Evolutionary conservation across 1,140 invertebrate species (phyloP), one percentile per base, ranked within the genome.

Genomic region (Drosophila albomicans): DNA sequence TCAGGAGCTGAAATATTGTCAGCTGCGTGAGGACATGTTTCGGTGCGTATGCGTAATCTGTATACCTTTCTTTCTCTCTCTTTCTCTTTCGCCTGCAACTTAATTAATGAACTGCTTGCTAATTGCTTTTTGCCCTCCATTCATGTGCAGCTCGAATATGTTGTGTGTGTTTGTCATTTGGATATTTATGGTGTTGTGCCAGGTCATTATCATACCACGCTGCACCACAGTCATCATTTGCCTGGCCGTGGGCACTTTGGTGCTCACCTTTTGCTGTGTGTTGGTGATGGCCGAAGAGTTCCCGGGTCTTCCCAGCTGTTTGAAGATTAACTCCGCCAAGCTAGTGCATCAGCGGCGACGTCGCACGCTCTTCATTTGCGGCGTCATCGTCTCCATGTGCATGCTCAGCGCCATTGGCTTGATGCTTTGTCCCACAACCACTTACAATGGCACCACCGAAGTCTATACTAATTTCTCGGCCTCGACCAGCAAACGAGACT

Each of bases 11-110:
- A 92, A 92, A 64, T 99, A 98, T 93, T 96, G 96, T 56, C 95
- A 97, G 82, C 93, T 98, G n/a, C 95, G 97, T 65, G 98, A 98
- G 93, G 97, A 97, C 79, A 98, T 98, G 95, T 98, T 98, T 93
- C 98, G 91, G 91, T 92, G 73, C 66, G 88, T 89, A 78, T 54
- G 41, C 51, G 54, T 46, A 20, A 45, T 43, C 20, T 25, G 20
- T 25, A 25, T 3, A 25, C 3, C 0, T 25, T 0, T 25, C 3
- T 25, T 25, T 25, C 20, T 25, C 3, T 4, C 20, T 20, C 20
- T 20, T 20, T 56, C 49, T n/a, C 49, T 41, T 35, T 25, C n/a
- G 10, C 58, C 15, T 7, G 2, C 15, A 7, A 8, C 0, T 66
- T 82, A 86, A 90, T 90, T 89, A 90, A 90, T 90, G 72, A 86